Evolutionary conservation across 1,140 invertebrate species (phyloP).

Genomic region (Ceratitis capitata): DNA sequence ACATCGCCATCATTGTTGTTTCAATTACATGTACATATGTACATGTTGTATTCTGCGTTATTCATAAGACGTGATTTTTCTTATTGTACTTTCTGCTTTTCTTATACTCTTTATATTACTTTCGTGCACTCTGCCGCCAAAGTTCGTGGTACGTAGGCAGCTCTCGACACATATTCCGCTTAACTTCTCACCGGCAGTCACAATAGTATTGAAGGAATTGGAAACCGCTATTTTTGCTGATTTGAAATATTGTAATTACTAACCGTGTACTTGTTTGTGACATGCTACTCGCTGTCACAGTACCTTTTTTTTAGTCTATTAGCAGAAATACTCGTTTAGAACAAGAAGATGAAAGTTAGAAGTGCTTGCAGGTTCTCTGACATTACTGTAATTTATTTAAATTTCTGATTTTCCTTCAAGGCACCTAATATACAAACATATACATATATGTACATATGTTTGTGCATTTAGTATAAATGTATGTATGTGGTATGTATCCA

Average conservation of each 20-base stretch:
- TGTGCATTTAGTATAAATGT: too few relatives aligned
- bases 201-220: not conserved
- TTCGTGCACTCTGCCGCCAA: not conserved
- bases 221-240: not conserved
- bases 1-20: too few relatives aligned
- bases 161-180: not conserved
- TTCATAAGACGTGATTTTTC: too few relatives aligned
- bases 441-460: too few relatives aligned
- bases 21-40: too few relatives aligned
- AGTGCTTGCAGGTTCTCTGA: not conserved
- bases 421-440: too few relatives aligned
- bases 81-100: not conserved
- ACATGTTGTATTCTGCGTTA: too few relatives aligned
- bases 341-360: not conserved
- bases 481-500: too few relatives aligned
- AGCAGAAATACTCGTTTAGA: not conserved
- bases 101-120: not conserved
- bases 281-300: not conserved
- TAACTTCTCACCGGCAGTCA: not conserved
- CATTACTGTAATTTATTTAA: not conserved
- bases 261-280: too few relatives aligned
- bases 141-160: not conserved
- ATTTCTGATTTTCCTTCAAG: not conserved
- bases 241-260: not conserved
- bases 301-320: too few relatives aligned